Evolutionary conservation across 1,140 invertebrate genomes (phyloP), one percentile per base, ranked within the genome.

Genomic region (Rhopalosiphum maidis): DNA sequence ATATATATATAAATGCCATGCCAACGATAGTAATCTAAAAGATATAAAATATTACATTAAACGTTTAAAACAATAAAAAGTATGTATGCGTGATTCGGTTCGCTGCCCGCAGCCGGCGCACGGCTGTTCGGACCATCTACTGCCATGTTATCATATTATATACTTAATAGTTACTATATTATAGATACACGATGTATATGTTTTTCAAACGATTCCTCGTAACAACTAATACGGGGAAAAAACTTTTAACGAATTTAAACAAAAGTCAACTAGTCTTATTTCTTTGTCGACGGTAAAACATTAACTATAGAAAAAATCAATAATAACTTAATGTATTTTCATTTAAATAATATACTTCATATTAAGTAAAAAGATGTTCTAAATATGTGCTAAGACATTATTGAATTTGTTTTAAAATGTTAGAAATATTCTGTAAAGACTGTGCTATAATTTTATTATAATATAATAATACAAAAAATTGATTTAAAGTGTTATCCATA

Each of bases 61-160:
- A 89, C 88, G 51, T 89, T 89, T 89, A 35, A 89, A 89, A 89
- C 88, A 55, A 89, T 55, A 89, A 23, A 89, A 22, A 41, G 35
- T 48, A 85, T 37, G 35, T 37, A 41, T 18, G 23, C 22, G 48
- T 35, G n/a, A 55, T 55, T 88, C 18, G 87, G 87, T 54, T 46
- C 41, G 60, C 60, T 77, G 60, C 60, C 30, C 30, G 30, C 60
- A 77, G 30, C n/a, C 30, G 60, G 30, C 30, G n/a, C 60, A 4
- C 60, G 30, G 60, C 60, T n/a, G 60, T 77, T 77, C 30, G 60
- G 30, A 77, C n/a, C 60, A n/a, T 77, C n/a, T 77, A 77, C 60
- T 77, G 60, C n/a, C 60, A 77, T 77, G 60, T 77, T 77, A 77
- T 77, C 60, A 18, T 77, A 77, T 23, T 77, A 77, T n/a, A 30